Evolutionary conservation across 1,140 invertebrate genomes (phyloP).

Genomic region (Schmidtea mediterranea): DNA sequence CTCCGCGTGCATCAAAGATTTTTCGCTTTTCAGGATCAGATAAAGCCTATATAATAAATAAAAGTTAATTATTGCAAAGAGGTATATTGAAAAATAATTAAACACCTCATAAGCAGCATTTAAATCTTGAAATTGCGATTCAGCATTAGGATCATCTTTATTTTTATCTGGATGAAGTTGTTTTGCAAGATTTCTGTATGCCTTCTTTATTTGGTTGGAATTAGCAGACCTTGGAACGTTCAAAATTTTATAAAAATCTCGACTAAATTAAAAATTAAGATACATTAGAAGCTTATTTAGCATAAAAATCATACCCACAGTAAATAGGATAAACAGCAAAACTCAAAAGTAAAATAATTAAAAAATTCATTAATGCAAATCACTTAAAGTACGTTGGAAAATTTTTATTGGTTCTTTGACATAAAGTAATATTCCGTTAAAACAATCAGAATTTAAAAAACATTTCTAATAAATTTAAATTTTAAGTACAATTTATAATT

Average conservation of each 20-base stretch:
- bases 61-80: neutral
- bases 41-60: slow-evolving; percentile 35
- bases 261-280: slow-evolving; percentile 9
- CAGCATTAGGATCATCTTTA: slow-evolving; percentile 68
- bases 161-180: slow-evolving; percentile 95
- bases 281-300: neutral
- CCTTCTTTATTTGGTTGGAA: slow-evolving; percentile 83
- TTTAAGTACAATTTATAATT: too few species aligned
- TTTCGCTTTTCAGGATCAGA: slow-evolving; percentile 74
- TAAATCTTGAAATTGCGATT: slow-evolving; percentile 70
- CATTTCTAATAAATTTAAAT: too few species aligned
- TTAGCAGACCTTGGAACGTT: slow-evolving; percentile 51
- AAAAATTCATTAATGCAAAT: too few species aligned
- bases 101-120: slow-evolving; percentile 68
- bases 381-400: too few species aligned
- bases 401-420: too few species aligned
- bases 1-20: slow-evolving; percentile 76
- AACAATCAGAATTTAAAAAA: too few species aligned
- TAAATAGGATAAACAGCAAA: too few species aligned
- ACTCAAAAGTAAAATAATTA: too few species aligned
- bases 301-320: too few species aligned
- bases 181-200: slow-evolving; percentile 73
- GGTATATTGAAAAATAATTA: neutral
- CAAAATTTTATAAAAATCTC: slow-evolving; percentile 86
- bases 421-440: too few species aligned